Conservation (phyloP, 2,888 invertebrate genomes). For the Thyatira batis region DNA sequence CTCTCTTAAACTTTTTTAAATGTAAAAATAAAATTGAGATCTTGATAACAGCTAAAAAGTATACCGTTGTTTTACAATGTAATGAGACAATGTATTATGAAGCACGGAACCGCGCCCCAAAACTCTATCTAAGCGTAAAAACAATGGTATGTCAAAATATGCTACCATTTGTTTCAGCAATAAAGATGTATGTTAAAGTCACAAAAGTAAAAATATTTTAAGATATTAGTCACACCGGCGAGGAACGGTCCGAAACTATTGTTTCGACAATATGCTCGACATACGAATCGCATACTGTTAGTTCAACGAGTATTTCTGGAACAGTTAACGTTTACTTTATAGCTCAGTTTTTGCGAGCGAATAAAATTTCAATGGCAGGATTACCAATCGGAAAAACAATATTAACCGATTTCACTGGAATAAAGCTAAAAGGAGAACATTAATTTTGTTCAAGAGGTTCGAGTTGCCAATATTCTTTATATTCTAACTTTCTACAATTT, state of each 20-base stretch:
- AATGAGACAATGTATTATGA: conserved; percentile 17
- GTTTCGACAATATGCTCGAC: conserved; percentile 67
- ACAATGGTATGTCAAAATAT: conserved; percentile 40
- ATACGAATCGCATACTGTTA: conserved; percentile 62
- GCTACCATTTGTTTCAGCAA: conserved; percentile 44
- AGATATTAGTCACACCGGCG: conserved; percentile 63
- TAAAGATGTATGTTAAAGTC: conserved; percentile 50
- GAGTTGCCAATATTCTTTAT: neutral
- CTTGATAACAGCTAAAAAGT: neutral
- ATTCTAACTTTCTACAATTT: neutral
- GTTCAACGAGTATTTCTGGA: conserved; percentile 61
- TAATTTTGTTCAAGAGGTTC: neutral
- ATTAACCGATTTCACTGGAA: neutral
- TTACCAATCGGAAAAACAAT: conserved; percentile 38
- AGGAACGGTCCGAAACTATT: conserved; percentile 56
- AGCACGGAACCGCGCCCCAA: conserved; percentile 27
- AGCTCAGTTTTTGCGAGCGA: conserved; percentile 60
- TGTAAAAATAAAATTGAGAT: too few species aligned
- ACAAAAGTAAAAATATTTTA: conserved; percentile 58
- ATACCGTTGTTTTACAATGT: neutral
- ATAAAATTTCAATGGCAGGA: conserved; percentile 50
- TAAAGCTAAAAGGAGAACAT: neutral
- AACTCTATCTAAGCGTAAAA: conserved; percentile 26
- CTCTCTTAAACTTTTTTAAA: too few species aligned
- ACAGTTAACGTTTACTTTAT: conserved; percentile 63